phyloP scores from a whole-genome alignment of 2,888 invertebrate genomes.

The Ochropacha duplaris region DNA sequence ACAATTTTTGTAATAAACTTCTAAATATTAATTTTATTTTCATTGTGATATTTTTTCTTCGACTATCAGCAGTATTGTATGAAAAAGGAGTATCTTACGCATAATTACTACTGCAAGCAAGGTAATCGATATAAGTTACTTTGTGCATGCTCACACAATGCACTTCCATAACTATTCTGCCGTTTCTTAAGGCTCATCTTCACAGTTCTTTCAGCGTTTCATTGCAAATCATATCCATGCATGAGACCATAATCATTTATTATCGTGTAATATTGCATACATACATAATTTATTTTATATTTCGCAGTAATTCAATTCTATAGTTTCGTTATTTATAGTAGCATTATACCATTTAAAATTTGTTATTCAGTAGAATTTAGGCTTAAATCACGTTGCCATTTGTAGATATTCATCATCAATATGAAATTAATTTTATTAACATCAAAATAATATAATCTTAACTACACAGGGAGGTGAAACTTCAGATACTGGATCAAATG shows the following conservation, averaged over 20 bases:
- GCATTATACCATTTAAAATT: neutral
- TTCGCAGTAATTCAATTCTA: too few species aligned
- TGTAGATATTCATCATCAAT: neutral
- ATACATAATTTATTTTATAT: too few species aligned
- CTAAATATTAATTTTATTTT: neutral
- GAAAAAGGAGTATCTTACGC: conserved; percentile 24
- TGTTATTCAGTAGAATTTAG: neutral
- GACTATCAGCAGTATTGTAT: conserved; percentile 9
- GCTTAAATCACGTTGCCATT: neutral
- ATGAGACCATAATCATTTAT: neutral
- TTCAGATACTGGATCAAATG: conserved; percentile 46
- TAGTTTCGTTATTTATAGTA: neutral
- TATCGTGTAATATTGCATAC: neutral
- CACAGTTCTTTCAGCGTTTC: conserved; percentile 18
- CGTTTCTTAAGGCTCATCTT: conserved; percentile 25
- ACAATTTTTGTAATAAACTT: neutral
- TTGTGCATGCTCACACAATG: conserved; percentile 40
- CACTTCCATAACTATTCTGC: conserved; percentile 26
- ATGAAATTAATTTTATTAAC: neutral
- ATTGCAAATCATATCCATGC: conserved; percentile 9
- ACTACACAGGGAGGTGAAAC: conserved; percentile 58
- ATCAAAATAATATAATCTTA: neutral
- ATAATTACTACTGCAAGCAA: conserved; percentile 32
- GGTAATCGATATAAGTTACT: conserved; percentile 41
- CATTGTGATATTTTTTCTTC: neutral